These are phyloP conservation scores for Sebastes melanostomus DNA, from an alignment of 2,797 vertebrate species.

Conservation along the genomic window DNA sequence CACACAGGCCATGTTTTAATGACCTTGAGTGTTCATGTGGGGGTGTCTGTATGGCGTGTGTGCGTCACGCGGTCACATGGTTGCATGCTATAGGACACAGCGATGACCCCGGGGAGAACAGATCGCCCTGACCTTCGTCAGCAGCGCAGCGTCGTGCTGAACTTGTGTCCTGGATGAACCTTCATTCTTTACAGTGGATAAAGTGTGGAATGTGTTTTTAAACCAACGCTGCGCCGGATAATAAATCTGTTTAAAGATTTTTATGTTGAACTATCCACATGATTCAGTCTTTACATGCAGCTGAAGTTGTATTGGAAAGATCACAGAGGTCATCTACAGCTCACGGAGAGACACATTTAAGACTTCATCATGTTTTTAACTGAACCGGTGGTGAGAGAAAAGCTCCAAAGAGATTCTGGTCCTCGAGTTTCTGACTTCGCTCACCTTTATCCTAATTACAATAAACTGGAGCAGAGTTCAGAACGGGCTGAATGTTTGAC, in stretches of 20 bases:
- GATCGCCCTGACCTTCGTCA: not conserved
- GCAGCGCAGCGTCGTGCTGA: not conserved
- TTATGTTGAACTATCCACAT: not conserved
- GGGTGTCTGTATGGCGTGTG: conserved; percentile 1
- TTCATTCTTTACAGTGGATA: not conserved
- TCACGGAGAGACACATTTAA: not conserved
- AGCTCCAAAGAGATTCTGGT: not conserved
- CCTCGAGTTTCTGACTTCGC: too few relatives aligned
- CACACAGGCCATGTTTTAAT: conserved; percentile 12
- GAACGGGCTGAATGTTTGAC: too few relatives aligned
- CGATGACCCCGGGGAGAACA: conserved; percentile 16
- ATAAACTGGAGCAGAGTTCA: too few relatives aligned
- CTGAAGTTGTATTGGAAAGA: not conserved
- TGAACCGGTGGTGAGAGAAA: not conserved
- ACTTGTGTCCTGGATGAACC: not conserved
- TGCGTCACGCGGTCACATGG: conserved; percentile 31
- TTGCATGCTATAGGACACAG: not conserved
- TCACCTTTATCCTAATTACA: too few relatives aligned
- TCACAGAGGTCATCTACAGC: not conserved
- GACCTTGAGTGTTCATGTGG: not conserved
- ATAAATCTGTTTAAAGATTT: not conserved
- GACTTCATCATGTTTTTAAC: not conserved
- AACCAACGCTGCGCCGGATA: not conserved
- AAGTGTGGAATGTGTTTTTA: not conserved
- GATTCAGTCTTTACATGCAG: not conserved